phyloP scores from a whole-genome alignment of 2,113 vertebrate genomes.

The Uria aalge region DNA sequence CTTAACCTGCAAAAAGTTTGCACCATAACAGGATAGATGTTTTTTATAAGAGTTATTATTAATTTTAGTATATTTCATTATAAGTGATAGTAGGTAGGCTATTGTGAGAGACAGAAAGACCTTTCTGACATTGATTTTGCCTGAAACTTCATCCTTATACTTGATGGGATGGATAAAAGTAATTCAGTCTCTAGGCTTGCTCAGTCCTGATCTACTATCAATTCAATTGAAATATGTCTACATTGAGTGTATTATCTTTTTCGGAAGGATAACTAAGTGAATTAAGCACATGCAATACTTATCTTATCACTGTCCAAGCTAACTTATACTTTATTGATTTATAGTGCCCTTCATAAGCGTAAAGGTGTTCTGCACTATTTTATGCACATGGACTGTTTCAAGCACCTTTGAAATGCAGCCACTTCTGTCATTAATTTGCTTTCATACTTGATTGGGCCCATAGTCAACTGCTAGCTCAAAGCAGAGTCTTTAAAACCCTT shows the following conservation, averaged over 20 bases:
- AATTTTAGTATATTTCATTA: conserved; percentile 34
- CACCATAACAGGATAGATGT: neutral
- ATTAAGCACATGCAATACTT: conserved; percentile 69
- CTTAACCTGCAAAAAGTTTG: neutral
- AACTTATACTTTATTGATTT: conserved; percentile 67
- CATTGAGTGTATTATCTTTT: conserved; percentile 71
- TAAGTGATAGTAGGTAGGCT: neutral
- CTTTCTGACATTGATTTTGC: conserved; percentile 69
- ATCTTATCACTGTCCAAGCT: conserved; percentile 65
- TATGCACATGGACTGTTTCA: neutral
- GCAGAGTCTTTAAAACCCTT: neutral
- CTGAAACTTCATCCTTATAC: conserved; percentile 65
- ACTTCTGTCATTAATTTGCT: conserved; percentile 10
- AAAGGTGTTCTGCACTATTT: conserved; percentile 50
- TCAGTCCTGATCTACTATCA: conserved; percentile 72
- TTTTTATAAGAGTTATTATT: conserved; percentile 36
- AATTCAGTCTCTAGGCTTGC: conserved; percentile 67
- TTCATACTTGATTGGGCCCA: neutral
- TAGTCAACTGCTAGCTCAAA: neutral
- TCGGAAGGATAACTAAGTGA: conserved; percentile 64
- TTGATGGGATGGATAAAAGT: conserved; percentile 65
- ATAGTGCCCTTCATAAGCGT: conserved; percentile 46
- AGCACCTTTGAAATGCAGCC: neutral
- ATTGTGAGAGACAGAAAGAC: conserved; percentile 45
- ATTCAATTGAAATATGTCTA: conserved; percentile 73